phyloP scores from a whole-genome alignment of 2,113 vertebrate species.

The Stegostoma tigrinum region DNA sequence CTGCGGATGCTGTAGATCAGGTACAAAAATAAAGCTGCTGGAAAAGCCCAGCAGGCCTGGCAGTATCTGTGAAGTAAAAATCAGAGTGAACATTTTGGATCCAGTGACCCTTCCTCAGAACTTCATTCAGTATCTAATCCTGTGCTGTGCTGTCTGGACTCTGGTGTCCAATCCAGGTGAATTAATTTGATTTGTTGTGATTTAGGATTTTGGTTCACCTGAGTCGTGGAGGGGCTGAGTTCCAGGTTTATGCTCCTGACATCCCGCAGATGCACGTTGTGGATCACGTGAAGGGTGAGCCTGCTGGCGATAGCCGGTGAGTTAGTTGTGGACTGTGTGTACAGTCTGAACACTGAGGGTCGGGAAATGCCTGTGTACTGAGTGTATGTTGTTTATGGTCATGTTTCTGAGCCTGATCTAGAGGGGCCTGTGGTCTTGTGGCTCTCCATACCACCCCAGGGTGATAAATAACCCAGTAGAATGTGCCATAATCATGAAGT shows the following conservation, averaged over 20 bases:
- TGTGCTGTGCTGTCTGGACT: neutral
- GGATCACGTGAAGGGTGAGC: slow-evolving; percentile 80
- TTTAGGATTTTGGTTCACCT: slow-evolving; percentile 72
- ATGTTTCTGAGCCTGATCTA: neutral
- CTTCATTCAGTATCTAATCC: neutral
- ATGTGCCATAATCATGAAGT: neutral
- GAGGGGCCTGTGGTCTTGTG: neutral
- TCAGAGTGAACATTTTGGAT: too few species aligned
- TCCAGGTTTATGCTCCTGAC: slow-evolving; percentile 84
- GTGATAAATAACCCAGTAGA: neutral
- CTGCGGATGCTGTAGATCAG: too few species aligned
- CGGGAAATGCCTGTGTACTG: neutral
- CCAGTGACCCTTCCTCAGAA: neutral
- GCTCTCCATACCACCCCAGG: neutral
- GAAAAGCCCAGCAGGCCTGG: too few species aligned
- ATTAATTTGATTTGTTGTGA: neutral
- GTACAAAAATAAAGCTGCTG: too few species aligned
- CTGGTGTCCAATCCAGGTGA: neutral
- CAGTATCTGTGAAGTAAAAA: too few species aligned
- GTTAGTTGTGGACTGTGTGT: neutral
- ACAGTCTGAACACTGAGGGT: too few species aligned
- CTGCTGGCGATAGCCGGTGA: slow-evolving; percentile 65
- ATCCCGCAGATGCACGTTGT: slow-evolving; percentile 84
- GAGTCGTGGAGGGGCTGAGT: slow-evolving; percentile 67
- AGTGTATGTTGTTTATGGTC: neutral